phyloP scores from a whole-genome alignment of 2,888 invertebrate species.

The Horisme vitalbata region DNA sequence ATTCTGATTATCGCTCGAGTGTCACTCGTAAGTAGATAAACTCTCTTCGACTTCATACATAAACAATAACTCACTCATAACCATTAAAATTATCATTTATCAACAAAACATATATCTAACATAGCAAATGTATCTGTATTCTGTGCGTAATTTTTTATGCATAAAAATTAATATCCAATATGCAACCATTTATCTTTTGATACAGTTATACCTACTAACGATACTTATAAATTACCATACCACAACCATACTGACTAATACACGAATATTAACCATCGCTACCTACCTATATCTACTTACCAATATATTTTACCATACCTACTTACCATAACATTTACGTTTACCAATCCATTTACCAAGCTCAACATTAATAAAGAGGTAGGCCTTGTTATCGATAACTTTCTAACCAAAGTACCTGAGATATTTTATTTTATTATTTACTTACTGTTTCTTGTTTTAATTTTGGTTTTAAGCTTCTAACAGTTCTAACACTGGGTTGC shows the following conservation, averaged over 20 bases:
- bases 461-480: slow-evolving; percentile 15
- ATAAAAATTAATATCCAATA: too few relatives aligned
- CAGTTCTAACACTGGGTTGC: slow-evolving; percentile 12
- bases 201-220: too few relatives aligned
- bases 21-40: slow-evolving; percentile 15
- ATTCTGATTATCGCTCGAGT: slow-evolving; percentile 4
- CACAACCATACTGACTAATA: too few relatives aligned
- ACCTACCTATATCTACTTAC: too few relatives aligned
- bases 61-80: neutral
- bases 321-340: neutral
- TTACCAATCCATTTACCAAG: slow-evolving; percentile 1
- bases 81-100: neutral
- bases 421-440: neutral
- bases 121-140: neutral
- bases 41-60: neutral
- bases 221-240: too few relatives aligned
- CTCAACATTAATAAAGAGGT: neutral
- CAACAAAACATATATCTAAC: neutral
- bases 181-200: too few relatives aligned
- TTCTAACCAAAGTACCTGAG: too few relatives aligned
- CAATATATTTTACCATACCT: neutral
- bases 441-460: slow-evolving; percentile 4
- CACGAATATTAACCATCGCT: too few relatives aligned
- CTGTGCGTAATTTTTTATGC: too few relatives aligned
- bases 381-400: slow-evolving; percentile 10